Evolutionary conservation across 2,113 vertebrate genomes (phyloP).

Genomic region (Polyodon spathula): DNA sequence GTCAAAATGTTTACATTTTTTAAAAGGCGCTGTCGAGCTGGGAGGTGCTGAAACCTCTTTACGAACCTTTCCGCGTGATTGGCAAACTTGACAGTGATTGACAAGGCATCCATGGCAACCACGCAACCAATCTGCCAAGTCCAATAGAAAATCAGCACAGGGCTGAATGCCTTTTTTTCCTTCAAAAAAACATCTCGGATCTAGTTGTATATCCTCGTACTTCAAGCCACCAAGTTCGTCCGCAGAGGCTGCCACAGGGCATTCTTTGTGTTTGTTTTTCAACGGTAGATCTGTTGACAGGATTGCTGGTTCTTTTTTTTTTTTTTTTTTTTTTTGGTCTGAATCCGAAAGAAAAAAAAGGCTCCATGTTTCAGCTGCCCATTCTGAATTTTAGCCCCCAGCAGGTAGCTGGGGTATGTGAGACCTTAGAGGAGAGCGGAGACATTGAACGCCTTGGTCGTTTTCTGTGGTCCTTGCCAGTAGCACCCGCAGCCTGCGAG

Average conservation of each 20-base stretch:
- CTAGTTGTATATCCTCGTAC: constrained; percentile 54
- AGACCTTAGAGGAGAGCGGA: constrained; percentile 97
- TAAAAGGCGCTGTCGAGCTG: constrained; percentile 50
- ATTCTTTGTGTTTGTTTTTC: constrained; percentile 33
- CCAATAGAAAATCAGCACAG: constrained; percentile 72
- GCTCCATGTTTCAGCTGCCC: constrained; percentile 97
- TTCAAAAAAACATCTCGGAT: constrained; percentile 59
- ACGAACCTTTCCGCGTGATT: constrained; percentile 62
- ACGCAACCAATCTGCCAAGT: constrained; percentile 76
- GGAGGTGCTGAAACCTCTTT: constrained; percentile 63
- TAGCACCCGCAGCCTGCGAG: constrained; percentile 94
- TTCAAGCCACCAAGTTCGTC: constrained; percentile 49
- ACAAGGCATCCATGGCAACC: constrained; percentile 85
- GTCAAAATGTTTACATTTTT: constrained; percentile 58
- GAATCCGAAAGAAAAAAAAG: constrained; percentile 43
- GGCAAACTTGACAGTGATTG: constrained; percentile 85
- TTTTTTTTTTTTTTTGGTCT: constrained; percentile 29
- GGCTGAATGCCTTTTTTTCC: constrained; percentile 60
- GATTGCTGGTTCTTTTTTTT: constrained; percentile 39
- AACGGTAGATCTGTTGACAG: constrained; percentile 40
- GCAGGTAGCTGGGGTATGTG: constrained; percentile 98
- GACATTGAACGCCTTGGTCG: constrained; percentile 95
- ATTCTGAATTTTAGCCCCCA: constrained; percentile 98
- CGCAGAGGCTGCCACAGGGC: constrained; percentile 47
- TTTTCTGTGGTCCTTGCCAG: constrained; percentile 97